A percentile compares a stretch with the other conserved stretches of the same genome.
These are phyloP conservation scores for Sporophila hypoxantha DNA, from an alignment of 2,113 vertebrate genomes.

Conservation along the genomic window DNA sequence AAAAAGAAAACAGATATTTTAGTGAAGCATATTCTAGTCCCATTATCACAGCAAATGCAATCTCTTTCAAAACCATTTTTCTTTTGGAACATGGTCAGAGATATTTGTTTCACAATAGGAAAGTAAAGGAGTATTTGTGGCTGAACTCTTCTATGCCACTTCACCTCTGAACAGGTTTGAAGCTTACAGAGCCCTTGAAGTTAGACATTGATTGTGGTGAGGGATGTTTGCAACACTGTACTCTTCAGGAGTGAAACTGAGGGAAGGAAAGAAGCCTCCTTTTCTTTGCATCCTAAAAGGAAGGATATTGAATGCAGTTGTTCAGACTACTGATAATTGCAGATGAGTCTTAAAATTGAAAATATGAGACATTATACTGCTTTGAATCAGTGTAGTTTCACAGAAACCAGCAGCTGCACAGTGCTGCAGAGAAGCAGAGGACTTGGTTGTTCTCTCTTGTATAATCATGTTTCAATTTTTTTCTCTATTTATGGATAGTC, in stretches of 20 bases:
- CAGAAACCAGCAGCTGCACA: background rate
- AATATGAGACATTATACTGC: background rate
- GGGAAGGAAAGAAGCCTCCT: conserved; percentile 57
- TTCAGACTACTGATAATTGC: conserved; percentile 53
- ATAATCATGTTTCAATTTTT: background rate
- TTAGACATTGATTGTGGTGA: conserved; percentile 63
- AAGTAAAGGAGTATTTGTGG: conserved; percentile 38
- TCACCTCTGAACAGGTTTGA: conserved; percentile 62
- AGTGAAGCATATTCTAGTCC: conserved; percentile 3
- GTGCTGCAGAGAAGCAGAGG: background rate
- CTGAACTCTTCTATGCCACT: conserved; percentile 49
- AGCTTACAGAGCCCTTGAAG: conserved; percentile 67
- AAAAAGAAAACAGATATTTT: conserved; percentile 32
- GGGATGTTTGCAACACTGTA: conserved; percentile 59
- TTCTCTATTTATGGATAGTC: background rate
- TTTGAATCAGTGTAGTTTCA: background rate
- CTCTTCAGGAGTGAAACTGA: conserved; percentile 60
- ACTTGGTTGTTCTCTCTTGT: background rate
- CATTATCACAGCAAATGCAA: background rate
- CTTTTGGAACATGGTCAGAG: conserved; percentile 27
- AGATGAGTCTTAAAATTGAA: background rate
- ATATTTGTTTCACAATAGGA: conserved; percentile 25
- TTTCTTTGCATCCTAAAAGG: conserved; percentile 64
- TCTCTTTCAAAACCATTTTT: conserved; percentile 45
- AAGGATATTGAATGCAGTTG: conserved; percentile 51